Percentiles rank a stretch among this genome's conserved stretches.
phyloP scores from a whole-genome alignment of 2,113 vertebrate species.

The Holacanthus passer region DNA sequence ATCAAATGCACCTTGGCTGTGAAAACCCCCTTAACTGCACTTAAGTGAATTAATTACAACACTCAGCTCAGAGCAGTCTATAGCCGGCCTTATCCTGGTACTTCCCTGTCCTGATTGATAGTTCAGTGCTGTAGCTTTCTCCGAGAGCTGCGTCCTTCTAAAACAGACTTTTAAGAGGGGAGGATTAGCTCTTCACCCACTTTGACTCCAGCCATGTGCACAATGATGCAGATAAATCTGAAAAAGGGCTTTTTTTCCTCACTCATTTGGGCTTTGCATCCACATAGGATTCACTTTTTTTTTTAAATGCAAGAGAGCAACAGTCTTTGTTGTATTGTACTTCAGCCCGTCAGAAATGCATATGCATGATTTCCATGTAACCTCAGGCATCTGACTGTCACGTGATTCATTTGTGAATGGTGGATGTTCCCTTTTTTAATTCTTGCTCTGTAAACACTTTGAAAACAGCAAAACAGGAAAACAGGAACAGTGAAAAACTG shows the following conservation, averaged over 20 bases:
- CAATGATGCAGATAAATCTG: constrained; percentile 1
- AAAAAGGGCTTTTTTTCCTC: neutral
- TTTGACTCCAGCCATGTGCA: constrained; percentile 15
- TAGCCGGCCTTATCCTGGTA: constrained; percentile 46
- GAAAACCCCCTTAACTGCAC: constrained; percentile 55
- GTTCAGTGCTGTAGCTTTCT: constrained; percentile 39
- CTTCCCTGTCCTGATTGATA: constrained; percentile 60
- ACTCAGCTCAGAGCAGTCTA: constrained; percentile 60
- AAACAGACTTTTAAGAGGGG: constrained; percentile 54
- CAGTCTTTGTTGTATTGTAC: neutral
- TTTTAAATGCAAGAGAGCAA: neutral
- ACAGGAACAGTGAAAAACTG: neutral
- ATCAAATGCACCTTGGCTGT: constrained; percentile 57
- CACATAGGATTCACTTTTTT: neutral
- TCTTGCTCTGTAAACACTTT: neutral
- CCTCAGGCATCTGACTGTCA: constrained; percentile 9
- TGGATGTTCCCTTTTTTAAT: constrained; percentile 1
- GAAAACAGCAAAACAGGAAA: neutral
- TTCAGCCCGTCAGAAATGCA: neutral
- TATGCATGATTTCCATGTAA: constrained; percentile 18
- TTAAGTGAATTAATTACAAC: constrained; percentile 60
- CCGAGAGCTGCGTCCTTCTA: constrained; percentile 40
- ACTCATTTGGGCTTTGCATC: neutral
- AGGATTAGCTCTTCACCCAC: constrained; percentile 45
- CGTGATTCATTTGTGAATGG: neutral